Conservation (phyloP, 2,888 invertebrate species). For the Nipponacmea schrenckii region DNA sequence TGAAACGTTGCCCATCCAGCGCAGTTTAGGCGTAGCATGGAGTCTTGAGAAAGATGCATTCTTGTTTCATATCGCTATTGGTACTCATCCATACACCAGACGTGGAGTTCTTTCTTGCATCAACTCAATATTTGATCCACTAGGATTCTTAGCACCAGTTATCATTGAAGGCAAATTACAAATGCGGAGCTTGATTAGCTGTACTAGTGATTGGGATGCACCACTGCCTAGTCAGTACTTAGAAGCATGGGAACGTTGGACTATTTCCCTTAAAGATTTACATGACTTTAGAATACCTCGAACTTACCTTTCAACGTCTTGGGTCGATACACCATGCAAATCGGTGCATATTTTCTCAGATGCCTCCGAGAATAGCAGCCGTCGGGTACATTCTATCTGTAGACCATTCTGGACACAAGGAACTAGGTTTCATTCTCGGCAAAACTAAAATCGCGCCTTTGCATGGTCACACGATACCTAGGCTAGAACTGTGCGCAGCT, state of each 20-base stretch:
- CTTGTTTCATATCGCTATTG: conserved; percentile 2
- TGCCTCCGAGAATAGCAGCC: conserved; percentile 27
- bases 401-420: conserved; percentile 8
- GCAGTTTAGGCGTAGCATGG: conserved; percentile 20
- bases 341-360: conserved; percentile 29
- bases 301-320: conserved; percentile 4
- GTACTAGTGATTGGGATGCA: conserved; percentile 21
- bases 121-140: conserved; percentile 24
- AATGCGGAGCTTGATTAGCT: conserved; percentile 13
- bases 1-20: conserved; percentile 18
- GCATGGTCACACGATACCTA: not conserved
- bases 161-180: conserved; percentile 22
- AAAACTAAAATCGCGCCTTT: conserved; percentile 28
- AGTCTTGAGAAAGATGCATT: conserved; percentile 13
- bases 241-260: conserved; percentile 23
- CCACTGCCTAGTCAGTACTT: conserved; percentile 12
- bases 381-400: conserved; percentile 22
- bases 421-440: conserved; percentile 25
- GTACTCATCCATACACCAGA: conserved; percentile 18
- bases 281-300: conserved; percentile 17
- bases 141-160: conserved; percentile 25
- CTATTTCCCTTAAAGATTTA: conserved; percentile 9
- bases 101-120: conserved; percentile 26
- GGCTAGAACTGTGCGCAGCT: not conserved
- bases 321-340: not conserved